Evolutionary conservation across 1,140 invertebrate species (phyloP), one percentile per base, ranked within the genome.

Genomic region (Dryas iulia): DNA sequence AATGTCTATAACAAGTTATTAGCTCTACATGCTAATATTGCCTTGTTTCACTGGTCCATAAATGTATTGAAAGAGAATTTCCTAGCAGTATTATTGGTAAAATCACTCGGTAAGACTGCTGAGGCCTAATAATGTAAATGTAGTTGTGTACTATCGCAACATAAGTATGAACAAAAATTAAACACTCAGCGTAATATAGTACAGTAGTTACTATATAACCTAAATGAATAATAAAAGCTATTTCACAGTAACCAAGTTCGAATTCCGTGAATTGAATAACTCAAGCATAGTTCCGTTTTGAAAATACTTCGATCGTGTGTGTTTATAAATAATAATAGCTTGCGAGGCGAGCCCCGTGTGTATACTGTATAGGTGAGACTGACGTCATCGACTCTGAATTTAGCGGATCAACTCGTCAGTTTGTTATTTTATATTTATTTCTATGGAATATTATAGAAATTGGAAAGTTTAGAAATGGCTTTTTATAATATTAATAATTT

Each of bases 331-430:
- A 77, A 76, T 79, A 76, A 73, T 69, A 66, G 56, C 56, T 57
- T 58, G 60, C 47, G 67, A 71, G 67, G 62, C 23, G 21, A 23
- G 14, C 58, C 59, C 28, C 21, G 31, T 47, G 14, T 53, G 26
- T 66, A 72, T 61, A 59, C 12, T 63, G n/a, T 56, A 47, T 65
- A 72, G 65, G 68, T 72, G 23, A 53, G 59, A 54, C 23, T 79
- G 77, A 79, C 77, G 77, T 79, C 77, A 79, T 39, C 69, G 64
- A 47, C 47, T 56, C 67, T 62, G 69, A 72, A 77, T 77, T 75
- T 77, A 77, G 69, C 73, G 69, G 60, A 77, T 75, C 66, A 66
- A 74, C 72, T 69, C 56, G 68, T 73, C 71, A 75, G 74, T 71
- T 77, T 47, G 64, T 72, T 77, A 53, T 72, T 77, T 59, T 74